Evolutionary conservation across 2,113 vertebrate genomes (phyloP).

Genomic region (Scolopax mira): DNA sequence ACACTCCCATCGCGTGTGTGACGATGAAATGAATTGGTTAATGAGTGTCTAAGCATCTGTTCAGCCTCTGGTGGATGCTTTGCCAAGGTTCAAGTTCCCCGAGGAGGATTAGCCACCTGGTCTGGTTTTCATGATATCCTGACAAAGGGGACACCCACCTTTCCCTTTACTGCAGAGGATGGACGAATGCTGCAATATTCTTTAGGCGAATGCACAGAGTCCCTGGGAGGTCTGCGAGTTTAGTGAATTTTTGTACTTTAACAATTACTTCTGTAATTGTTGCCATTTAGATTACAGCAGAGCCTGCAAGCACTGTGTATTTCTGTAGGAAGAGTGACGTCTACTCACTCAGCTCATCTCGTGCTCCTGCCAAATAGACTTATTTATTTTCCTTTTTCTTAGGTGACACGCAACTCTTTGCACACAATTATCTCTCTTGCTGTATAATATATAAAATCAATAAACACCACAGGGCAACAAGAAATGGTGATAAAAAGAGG

Average conservation of each 20-base stretch:
- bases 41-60: conserved; percentile 65
- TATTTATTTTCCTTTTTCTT: conserved; percentile 27
- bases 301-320: background rate
- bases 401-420: background rate
- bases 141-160: conserved; percentile 63
- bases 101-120: conserved; percentile 71
- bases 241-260: background rate
- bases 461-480: conserved; percentile 40
- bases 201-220: background rate
- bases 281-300: background rate
- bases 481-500: conserved; percentile 29
- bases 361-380: background rate
- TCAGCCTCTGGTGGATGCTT: conserved; percentile 52
- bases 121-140: conserved; percentile 40
- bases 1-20: conserved; percentile 14
- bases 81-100: conserved; percentile 64
- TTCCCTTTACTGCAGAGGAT: background rate
- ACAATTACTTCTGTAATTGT: background rate
- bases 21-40: conserved; percentile 61
- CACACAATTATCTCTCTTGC: background rate
- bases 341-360: background rate
- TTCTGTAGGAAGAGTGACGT: background rate
- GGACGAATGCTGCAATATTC: background rate
- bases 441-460: conserved; percentile 44
- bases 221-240: background rate